Conservation (phyloP, 2,113 vertebrate species). For the Cinclus mexicanus region DNA sequence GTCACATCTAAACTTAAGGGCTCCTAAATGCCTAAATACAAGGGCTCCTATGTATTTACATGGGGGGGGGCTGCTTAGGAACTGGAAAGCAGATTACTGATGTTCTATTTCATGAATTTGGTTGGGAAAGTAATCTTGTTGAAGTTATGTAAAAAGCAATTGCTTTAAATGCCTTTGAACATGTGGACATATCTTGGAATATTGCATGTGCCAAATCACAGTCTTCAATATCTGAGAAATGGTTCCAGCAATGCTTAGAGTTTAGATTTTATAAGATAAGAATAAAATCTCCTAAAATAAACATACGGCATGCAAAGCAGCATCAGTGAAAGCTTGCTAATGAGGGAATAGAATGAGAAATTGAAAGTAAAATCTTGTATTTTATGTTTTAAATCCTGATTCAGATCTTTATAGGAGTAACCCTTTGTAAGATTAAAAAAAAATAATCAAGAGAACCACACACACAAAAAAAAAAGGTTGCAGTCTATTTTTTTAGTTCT, state of each 20-base stretch:
- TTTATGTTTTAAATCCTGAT: neutral
- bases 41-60: neutral
- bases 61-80: neutral
- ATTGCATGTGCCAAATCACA: neutral
- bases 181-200: neutral
- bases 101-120: neutral
- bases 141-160: neutral
- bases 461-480: neutral
- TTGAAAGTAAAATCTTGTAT: neutral
- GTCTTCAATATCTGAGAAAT: conserved; percentile 4
- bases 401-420: neutral
- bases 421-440: neutral
- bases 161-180: neutral
- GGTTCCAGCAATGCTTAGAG: neutral
- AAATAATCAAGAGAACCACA: neutral
- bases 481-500: neutral
- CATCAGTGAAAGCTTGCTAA: neutral
- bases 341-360: conserved; percentile 9
- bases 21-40: neutral
- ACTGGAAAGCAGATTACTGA: neutral
- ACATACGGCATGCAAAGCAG: neutral
- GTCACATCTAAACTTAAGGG: neutral
- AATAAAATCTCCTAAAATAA: conserved; percentile 41
- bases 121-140: neutral
- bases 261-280: conserved; percentile 18